Percentiles rank a stretch among this genome's conserved stretches.
Evolutionary conservation across 2,888 invertebrate species (phyloP).

Genomic region (Pseudeuparius sepicola): DNA sequence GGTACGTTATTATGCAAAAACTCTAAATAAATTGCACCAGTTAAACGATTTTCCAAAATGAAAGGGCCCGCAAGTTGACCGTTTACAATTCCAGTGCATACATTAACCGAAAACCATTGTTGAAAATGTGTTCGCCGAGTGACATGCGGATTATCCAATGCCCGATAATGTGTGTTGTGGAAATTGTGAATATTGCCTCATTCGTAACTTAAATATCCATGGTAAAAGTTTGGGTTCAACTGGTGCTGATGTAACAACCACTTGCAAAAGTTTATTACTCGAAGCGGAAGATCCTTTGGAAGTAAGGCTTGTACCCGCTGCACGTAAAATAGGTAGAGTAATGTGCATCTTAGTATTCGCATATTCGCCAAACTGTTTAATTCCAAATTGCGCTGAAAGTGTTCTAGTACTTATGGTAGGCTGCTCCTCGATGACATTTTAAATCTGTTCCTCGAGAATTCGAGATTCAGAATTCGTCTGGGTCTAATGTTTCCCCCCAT

Average conservation of each 20-base stretch:
- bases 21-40: neutral
- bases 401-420: neutral
- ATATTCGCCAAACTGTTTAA: neutral
- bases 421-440: conserved; percentile 2
- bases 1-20: conserved; percentile 2
- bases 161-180: conserved; percentile 1
- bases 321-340: neutral
- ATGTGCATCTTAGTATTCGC: no score
- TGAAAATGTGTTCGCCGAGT: conserved; percentile 2
- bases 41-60: conserved; percentile 2
- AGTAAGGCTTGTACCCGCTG: conserved; percentile 3
- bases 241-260: no score
- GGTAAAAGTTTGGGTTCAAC: no score
- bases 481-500: neutral
- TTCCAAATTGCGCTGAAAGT: neutral
- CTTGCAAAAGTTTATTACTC: conserved; percentile 1
- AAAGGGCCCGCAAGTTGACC: neutral
- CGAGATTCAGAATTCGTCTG: neutral
- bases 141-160: conserved; percentile 2
- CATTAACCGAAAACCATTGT: conserved; percentile 2
- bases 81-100: conserved; percentile 1
- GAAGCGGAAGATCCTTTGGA: conserved; percentile 1
- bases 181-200: neutral
- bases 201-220: no score
- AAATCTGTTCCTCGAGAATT: conserved; percentile 1